These are phyloP conservation scores for Pseudomugil tenellus DNA, from an alignment of 2,797 vertebrate species.

Conservation along the genomic window DNA sequence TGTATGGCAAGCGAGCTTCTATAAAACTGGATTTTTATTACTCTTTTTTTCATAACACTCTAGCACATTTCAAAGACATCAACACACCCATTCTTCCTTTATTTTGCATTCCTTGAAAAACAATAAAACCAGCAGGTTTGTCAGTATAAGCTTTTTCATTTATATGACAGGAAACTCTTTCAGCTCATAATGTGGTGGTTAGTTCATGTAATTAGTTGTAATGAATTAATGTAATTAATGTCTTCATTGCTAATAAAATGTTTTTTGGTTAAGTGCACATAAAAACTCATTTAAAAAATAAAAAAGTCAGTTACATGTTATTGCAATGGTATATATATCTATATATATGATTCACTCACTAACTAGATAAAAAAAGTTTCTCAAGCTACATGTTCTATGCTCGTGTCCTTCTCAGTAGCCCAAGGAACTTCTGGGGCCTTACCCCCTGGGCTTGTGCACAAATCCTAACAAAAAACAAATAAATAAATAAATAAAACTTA, in stretches of 20 bases:
- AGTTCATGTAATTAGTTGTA: constrained; percentile 22
- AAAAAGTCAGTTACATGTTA: constrained; percentile 47
- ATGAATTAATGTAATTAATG: constrained; percentile 32
- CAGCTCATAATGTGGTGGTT: constrained; percentile 23
- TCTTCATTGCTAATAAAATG: constrained; percentile 54
- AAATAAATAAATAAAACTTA: neutral
- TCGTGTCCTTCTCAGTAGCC: too few species aligned
- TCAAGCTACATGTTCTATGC: constrained; percentile 11
- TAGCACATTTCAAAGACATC: constrained; percentile 23
- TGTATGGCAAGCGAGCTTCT: constrained; percentile 33
- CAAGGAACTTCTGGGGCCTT: constrained; percentile 17
- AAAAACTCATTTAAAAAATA: constrained; percentile 48
- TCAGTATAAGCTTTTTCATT: constrained; percentile 21
- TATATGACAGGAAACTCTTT: constrained; percentile 10
- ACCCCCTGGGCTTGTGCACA: neutral
- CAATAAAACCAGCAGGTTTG: constrained; percentile 18
- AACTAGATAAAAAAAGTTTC: constrained; percentile 21
- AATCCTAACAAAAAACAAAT: constrained; percentile 15
- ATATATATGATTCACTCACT: constrained; percentile 7
- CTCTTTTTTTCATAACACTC: constrained; percentile 15
- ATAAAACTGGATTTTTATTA: constrained; percentile 37
- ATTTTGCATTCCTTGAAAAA: constrained; percentile 19
- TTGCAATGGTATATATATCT: constrained; percentile 47
- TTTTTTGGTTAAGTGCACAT: constrained; percentile 50
- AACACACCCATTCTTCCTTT: constrained; percentile 13